phyloP scores from a whole-genome alignment of 2,797 vertebrate genomes.

The Rallus crepitans region DNA sequence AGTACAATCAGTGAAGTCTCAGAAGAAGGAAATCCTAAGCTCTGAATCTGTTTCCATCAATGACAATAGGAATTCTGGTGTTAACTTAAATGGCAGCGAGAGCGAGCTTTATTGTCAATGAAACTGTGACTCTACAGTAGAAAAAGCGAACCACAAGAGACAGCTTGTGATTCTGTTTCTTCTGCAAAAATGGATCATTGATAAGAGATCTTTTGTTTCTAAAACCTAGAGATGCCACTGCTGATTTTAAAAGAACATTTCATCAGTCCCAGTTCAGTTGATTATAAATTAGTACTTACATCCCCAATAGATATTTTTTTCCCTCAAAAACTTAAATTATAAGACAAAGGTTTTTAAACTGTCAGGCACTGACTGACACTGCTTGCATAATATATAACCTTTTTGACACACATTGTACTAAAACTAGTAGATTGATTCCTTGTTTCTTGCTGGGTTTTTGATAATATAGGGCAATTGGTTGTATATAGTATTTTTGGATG shows the following conservation, averaged over 20 bases:
- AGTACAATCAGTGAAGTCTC: not conserved
- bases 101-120: not conserved
- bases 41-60: not conserved
- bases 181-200: not conserved
- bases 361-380: not conserved
- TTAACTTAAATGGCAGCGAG: not conserved
- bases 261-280: not conserved
- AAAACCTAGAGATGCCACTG: not conserved
- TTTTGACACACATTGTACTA: not conserved
- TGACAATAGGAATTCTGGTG: not conserved
- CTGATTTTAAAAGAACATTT: not conserved
- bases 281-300: not conserved
- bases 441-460: not conserved
- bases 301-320: not conserved
- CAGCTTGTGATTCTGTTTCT: not conserved
- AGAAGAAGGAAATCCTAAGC: not conserved
- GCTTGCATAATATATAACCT: not conserved
- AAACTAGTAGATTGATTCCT: not conserved
- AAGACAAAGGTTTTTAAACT: not conserved
- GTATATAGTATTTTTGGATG: not conserved
- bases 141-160: not conserved
- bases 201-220: not conserved
- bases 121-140: not conserved
- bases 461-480: not conserved
- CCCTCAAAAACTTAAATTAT: not conserved